Percentiles rank a stretch among this genome's conserved stretches.
phyloP scores from a whole-genome alignment of 2,113 vertebrate species.

The Suncus etruscus region DNA sequence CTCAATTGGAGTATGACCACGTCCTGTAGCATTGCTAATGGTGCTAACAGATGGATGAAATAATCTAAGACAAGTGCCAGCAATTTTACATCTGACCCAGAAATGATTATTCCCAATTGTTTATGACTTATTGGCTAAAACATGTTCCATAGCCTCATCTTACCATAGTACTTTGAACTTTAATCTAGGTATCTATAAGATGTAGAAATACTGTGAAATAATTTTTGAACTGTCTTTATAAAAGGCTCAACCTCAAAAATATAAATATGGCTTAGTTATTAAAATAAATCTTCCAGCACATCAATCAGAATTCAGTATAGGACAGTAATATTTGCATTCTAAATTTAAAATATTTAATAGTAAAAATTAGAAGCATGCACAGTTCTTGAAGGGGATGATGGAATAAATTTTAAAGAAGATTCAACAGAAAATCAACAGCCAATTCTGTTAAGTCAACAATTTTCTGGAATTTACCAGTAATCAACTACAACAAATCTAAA shows the following conservation, averaged over 20 bases:
- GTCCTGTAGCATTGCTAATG: neutral
- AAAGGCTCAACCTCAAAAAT: neutral
- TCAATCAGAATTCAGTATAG: neutral
- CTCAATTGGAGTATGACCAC: neutral
- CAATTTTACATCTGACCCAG: neutral
- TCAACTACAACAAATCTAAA: neutral
- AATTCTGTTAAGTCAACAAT: neutral
- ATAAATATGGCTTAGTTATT: neutral
- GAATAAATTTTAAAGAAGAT: neutral
- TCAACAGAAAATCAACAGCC: neutral
- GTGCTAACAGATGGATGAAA: neutral
- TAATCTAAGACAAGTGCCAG: neutral
- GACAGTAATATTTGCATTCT: neutral
- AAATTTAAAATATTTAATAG: neutral
- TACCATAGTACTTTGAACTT: neutral
- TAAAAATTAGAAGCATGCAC: neutral
- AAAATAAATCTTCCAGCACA: neutral
- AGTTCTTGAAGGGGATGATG: neutral
- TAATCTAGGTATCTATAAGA: neutral
- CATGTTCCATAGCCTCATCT: neutral
- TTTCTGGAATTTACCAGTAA: neutral
- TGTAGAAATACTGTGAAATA: neutral
- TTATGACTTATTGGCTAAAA: neutral
- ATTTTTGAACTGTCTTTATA: neutral
- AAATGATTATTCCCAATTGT: constrained; percentile 8